Percentiles rank a stretch among this genome's conserved stretches.
These are phyloP conservation scores for Mesitornis unicolor DNA, from an alignment of 2,113 vertebrate species.

Conservation along the genomic window DNA sequence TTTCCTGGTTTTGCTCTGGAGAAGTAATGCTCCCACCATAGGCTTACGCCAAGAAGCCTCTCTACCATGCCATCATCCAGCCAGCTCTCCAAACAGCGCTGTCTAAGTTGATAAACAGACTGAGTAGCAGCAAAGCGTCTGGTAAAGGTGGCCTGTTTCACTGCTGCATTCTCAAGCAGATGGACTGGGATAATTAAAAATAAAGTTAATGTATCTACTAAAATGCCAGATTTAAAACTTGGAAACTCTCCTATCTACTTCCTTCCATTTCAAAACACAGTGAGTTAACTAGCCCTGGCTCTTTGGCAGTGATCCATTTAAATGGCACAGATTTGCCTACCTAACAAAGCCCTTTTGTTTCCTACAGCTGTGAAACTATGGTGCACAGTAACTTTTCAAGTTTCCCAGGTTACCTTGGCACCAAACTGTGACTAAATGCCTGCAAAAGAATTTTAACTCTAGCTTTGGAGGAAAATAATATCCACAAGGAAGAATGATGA, in stretches of 20 bases:
- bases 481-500: not conserved
- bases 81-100: not conserved
- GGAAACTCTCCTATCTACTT: not conserved
- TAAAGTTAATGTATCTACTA: not conserved
- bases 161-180: not conserved
- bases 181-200: not conserved
- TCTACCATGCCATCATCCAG: not conserved
- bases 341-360: conserved; percentile 54
- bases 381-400: not conserved
- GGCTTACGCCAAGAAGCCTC: not conserved
- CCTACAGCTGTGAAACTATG: not conserved
- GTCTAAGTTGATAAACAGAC: not conserved
- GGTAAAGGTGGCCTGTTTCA: not conserved
- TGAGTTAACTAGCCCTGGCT: not conserved
- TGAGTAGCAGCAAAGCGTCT: not conserved
- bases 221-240: not conserved
- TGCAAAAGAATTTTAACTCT: conserved; percentile 6
- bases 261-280: not conserved
- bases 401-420: conserved; percentile 55
- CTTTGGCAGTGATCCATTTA: not conserved
- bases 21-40: not conserved
- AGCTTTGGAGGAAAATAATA: not conserved
- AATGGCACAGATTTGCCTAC: not conserved
- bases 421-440: not conserved
- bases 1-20: not conserved